Percentiles rank a stretch among this genome's conserved stretches.
These are phyloP conservation scores for Gymnoscopelus microlampas DNA, from an alignment of 2,797 vertebrate species.

Conservation along the genomic window DNA sequence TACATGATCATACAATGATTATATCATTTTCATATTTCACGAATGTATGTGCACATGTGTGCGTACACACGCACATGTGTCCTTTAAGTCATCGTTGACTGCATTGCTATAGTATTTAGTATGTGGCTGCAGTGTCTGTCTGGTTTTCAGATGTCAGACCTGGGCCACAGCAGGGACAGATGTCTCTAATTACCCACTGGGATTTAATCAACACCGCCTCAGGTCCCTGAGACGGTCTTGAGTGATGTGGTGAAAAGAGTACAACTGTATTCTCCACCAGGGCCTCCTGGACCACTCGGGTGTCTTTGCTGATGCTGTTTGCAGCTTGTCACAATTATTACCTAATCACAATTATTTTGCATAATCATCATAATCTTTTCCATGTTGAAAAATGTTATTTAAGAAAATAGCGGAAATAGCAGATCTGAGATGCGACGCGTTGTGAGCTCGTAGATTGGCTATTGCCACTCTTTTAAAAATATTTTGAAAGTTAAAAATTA, in stretches of 20 bases:
- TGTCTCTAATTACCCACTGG: constrained; percentile 28
- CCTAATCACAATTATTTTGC: too few species aligned
- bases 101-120: constrained; percentile 18
- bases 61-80: too few species aligned
- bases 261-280: neutral
- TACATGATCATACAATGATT: too few species aligned
- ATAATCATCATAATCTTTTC: too few species aligned
- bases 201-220: constrained; percentile 17
- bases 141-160: constrained; percentile 20
- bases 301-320: neutral
- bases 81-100: neutral
- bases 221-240: constrained; percentile 1
- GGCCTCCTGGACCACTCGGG: neutral
- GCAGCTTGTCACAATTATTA: neutral
- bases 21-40: too few species aligned
- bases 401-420: neutral
- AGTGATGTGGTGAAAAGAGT: neutral
- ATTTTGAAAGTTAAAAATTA: too few species aligned
- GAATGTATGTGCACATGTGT: too few species aligned
- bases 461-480: too few species aligned
- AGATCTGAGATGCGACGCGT: too few species aligned
- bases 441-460: too few species aligned
- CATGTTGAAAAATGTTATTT: too few species aligned
- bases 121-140: constrained; percentile 5
- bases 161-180: constrained; percentile 18